These are phyloP conservation scores for Tenualosa ilisha DNA, from an alignment of 2,797 vertebrate species.

Conservation along the genomic window DNA sequence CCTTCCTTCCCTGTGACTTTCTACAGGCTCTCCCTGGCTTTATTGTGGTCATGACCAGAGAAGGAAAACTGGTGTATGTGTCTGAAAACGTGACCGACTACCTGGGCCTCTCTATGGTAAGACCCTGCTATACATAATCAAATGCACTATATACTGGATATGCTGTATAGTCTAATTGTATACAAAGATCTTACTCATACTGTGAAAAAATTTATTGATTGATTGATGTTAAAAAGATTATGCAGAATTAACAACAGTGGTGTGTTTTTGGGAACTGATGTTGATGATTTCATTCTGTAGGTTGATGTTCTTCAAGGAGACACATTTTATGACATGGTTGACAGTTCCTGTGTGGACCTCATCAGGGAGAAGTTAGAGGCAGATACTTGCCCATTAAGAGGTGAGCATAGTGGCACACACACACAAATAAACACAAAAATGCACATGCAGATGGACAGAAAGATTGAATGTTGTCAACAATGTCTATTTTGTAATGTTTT, in stretches of 20 bases:
- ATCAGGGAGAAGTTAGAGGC: constrained; percentile 68
- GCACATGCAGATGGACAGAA: background rate
- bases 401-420: constrained; percentile 51
- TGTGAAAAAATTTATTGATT: background rate
- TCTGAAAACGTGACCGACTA: constrained; percentile 81
- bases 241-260: background rate
- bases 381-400: constrained; percentile 59
- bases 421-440: constrained; percentile 2
- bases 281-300: constrained; percentile 54
- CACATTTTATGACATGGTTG: constrained; percentile 74
- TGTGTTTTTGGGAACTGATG: constrained; percentile 4
- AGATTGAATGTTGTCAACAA: background rate
- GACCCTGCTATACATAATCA: constrained; percentile 38
- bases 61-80: constrained; percentile 79
- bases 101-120: constrained; percentile 83
- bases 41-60: constrained; percentile 71
- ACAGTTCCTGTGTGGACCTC: constrained; percentile 50
- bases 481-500: background rate
- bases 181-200: too few species aligned
- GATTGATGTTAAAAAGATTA: background rate
- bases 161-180: too few species aligned
- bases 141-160: background rate
- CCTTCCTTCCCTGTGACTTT: constrained; percentile 63
- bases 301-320: constrained; percentile 83
- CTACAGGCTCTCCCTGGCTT: constrained; percentile 80